Conservation (phyloP, 2,888 invertebrate species). For the Lordiphosa andalusiaca region DNA sequence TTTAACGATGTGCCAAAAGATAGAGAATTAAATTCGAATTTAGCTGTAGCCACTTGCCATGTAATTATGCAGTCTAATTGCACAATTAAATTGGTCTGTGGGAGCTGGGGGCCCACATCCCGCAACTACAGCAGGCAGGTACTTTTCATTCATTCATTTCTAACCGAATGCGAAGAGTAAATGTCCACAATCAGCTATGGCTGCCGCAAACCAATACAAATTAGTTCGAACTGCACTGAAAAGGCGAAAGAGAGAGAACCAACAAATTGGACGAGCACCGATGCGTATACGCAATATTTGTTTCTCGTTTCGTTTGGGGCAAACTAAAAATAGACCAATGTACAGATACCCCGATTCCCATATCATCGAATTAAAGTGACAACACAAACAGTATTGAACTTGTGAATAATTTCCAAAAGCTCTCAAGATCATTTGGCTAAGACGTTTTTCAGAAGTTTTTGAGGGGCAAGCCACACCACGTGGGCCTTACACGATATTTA, state of each 20-base stretch:
- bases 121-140: neutral
- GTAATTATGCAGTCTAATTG: conserved; percentile 64
- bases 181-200: neutral
- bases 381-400: conserved; percentile 38
- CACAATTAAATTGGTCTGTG: conserved; percentile 41
- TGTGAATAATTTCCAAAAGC: conserved; percentile 8
- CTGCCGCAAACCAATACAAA: conserved; percentile 41
- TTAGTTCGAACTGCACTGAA: conserved; percentile 35
- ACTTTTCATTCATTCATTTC: neutral
- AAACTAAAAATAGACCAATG: conserved; percentile 24
- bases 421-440: neutral
- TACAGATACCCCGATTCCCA: neutral
- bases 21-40: conserved; percentile 5
- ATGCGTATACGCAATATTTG: conserved; percentile 35
- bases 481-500: no score
- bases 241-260: conserved; percentile 4
- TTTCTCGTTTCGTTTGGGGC: no score
- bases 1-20: conserved; percentile 37
- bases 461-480: no score
- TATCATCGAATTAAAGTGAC: conserved; percentile 1
- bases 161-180: neutral
- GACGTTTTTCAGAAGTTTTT: no score
- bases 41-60: conserved; percentile 1
- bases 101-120: neutral
- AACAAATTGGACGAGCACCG: conserved; percentile 27